Base-by-base conservation (phyloP, 2,888 invertebrate genomes). In the Palloptera scutellata region DNA sequence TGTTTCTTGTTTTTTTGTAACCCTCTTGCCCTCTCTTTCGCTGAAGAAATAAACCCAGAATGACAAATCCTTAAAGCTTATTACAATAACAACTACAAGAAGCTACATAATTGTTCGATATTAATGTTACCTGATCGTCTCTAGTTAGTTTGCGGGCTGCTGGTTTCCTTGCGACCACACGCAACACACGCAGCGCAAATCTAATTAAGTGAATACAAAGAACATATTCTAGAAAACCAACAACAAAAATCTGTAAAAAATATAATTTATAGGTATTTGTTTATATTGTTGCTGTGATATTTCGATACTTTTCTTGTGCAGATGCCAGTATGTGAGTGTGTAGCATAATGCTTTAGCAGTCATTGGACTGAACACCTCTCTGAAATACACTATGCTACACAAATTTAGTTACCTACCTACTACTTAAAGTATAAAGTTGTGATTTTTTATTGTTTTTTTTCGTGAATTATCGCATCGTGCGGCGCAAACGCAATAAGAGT, bases 401-500 rank as follows among this genome's bases (percentile, higher is more conserved):
- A 48, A 48, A 48, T 15, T n/a, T 15, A 48, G 3, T n/a, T 15
- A 48, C 48, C 13, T 15, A 48, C 1, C 10, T 15, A 48, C 9
- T 5, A 30, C 6, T 4, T 30, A 30, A n/a, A 48, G 48, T 48
- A 15, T 48, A 9, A 15, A 48, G 41, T n/a, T 58, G 41, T 19
- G 15, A 8, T 42, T 13, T 10, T 19, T 45, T 17, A 19, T 12
- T 19, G 30, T 54, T 43, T 43, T 43, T 62, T 62, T 45, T 54
- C 59, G 64, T 63, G 70, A 78, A 79, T 78, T 79, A 78, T 77
- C 78, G 79, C 77, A 79, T 77, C 78, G 79, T 72, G 42, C 30
- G 30, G 30, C 63, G 19, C 61, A 70, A n/a, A 69, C 73, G 77
- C 80, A 79, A 80, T 75, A 71, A 73, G 74, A 79, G 78, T 78